Base-by-base conservation (phyloP, 2,113 vertebrate genomes). In the Anseranas semipalmata region DNA sequence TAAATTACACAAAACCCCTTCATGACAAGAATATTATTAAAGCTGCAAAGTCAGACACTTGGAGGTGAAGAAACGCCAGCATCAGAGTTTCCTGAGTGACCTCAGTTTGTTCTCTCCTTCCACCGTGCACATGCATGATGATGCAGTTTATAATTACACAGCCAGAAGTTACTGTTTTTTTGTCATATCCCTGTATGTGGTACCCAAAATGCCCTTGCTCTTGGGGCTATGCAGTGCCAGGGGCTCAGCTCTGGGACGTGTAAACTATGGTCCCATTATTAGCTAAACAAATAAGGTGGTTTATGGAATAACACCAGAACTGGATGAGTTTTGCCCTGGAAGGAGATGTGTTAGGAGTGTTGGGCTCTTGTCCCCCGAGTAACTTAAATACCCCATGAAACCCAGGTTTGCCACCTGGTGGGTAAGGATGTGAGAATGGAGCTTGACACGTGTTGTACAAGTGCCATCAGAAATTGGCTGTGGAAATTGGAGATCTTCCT, bases 21-120 rank as follows among this genome's bases (percentile, higher is more conserved):
- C 73, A 58, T 79, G 89, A 95, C 74, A 76, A 52, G 84, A 92
- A 89, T 92, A 79, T 95, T 93, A 82, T 92, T 95, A 95, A 92
- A 94, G 60, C 81, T 95, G 94, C 96, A 95, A 95, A 95, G 96
- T 96, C 95, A 95, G 84, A 68, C 15, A 4, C 76, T 76, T n/a
- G 45, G 60, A 95, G 92, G 90, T 87, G 66, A 95, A 87, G 90
- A 90, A 93, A 87, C 4, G 2, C 70, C 86, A 96, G 48, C 86
- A 43, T 62, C 80, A 39, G 75, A 92, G 48, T 92, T 93, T 89
- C 32, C 58, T 73, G 37, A n/a, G 66, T 81, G 77, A 95, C 86
- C 86, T 96, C 76, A 41, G 70, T 76, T 96, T 85, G 92, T 94
- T 70, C 80, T 94, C 77, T 91, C 39, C 80, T 80, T 85, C 73